A percentile compares a stretch with the other conserved stretches of the same genome.
These are phyloP conservation scores for Alligator mississippiensis DNA, from an alignment of 2,113 vertebrate species.

Conservation along the genomic window DNA sequence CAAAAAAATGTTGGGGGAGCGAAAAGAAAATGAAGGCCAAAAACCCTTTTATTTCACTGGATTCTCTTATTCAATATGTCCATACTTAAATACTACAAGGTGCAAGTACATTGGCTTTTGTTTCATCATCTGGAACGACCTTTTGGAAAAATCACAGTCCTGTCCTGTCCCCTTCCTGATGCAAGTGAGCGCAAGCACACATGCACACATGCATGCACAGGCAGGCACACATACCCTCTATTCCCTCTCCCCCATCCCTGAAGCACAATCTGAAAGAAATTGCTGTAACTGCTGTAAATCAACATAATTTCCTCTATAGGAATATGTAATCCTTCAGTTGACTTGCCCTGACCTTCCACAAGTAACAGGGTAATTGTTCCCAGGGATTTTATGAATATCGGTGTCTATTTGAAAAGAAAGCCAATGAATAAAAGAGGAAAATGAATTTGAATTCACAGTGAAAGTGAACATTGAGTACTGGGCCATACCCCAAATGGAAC, in stretches of 20 bases:
- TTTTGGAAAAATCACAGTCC: background rate
- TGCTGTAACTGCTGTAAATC: background rate
- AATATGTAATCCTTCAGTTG: constrained; percentile 34
- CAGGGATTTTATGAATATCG: constrained; percentile 45
- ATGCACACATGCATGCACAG: no score
- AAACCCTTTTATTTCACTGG: background rate
- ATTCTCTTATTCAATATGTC: background rate
- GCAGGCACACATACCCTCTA: no score
- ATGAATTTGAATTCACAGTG: constrained; percentile 33
- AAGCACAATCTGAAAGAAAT: background rate
- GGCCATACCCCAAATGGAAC: constrained; percentile 49
- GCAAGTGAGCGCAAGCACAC: no score
- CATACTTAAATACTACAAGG: background rate
- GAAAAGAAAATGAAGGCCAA: background rate
- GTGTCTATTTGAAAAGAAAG: constrained; percentile 34
- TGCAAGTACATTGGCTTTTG: background rate
- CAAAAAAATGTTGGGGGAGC: background rate
- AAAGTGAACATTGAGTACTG: constrained; percentile 27
- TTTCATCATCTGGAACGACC: background rate
- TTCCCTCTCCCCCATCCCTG: no score
- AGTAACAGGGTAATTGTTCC: constrained; percentile 44
- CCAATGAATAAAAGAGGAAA: background rate
- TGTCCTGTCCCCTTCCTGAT: no score
- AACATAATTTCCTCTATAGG: constrained; percentile 23
- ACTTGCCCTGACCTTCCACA: constrained; percentile 60